Evolutionary conservation across 2,888 invertebrate genomes (phyloP).

Genomic region (Hetaerina titia): DNA sequence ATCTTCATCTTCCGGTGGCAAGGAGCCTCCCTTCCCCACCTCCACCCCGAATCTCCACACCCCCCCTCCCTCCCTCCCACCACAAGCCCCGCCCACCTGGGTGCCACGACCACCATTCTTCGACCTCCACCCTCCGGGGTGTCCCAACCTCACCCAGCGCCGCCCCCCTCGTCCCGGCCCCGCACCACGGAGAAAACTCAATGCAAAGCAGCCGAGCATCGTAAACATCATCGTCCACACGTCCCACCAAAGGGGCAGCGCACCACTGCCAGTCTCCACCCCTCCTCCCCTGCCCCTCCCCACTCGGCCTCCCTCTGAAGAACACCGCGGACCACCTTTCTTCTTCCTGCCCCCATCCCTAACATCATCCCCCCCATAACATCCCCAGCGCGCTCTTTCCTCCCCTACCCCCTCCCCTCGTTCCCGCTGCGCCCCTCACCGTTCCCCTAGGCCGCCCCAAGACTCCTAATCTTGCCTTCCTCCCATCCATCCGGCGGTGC

Average conservation of each 20-base stretch:
- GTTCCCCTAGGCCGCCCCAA: not conserved
- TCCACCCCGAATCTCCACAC: not conserved
- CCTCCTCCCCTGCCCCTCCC: not conserved
- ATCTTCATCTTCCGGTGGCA: not conserved
- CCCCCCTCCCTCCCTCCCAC: not conserved
- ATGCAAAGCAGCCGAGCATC: not conserved
- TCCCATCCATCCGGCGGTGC: not conserved
- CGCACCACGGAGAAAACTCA: not conserved
- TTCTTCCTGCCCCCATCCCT: not conserved
- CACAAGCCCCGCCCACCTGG: conserved; percentile 43
- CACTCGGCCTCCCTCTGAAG: not conserved
- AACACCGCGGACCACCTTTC: not conserved
- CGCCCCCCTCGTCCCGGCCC: not conserved
- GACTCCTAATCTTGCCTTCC: too few relatives aligned
- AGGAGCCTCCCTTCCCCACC: not conserved
- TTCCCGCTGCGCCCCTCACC: not conserved
- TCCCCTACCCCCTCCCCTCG: not conserved
- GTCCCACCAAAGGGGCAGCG: not conserved
- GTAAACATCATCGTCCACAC: not conserved
- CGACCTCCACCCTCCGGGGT: not conserved
- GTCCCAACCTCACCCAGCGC: not conserved
- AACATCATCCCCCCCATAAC: not conserved
- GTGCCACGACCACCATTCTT: conserved; percentile 59
- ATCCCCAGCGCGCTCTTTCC: not conserved
- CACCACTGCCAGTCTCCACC: not conserved